Base-by-base conservation (phyloP, 2,888 invertebrate genomes). In the Macropis europaea region DNA sequence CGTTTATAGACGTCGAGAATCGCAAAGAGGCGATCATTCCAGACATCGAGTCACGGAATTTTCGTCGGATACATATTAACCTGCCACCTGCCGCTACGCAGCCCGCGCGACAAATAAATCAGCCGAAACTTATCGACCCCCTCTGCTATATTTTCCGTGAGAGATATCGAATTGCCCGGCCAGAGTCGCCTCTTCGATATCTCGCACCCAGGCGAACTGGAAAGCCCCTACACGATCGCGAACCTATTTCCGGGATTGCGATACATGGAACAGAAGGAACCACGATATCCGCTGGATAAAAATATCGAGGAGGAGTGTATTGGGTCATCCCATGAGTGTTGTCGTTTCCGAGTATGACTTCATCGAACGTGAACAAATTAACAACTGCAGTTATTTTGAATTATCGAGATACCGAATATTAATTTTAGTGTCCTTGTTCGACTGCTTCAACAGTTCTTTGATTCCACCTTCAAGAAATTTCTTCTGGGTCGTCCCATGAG, bases 21-120 rank as follows among this genome's bases (percentile, higher is more conserved):
- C 1, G 36, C 26, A 11, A 54, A 56, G 32, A 38, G 61, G 61
- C n/a, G 30, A 56, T 38, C 42, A 26, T 30, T 36, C 38, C 54
- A 26, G 26, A 60, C 60, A 34, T 17, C 2, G 34, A 15, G n/a
- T n/a, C n/a, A 38, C 32, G 24, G 22, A 45, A 32, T 61, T 52
- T 50, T 43, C 43, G 38, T 24, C 11, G 19, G 42, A 50, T 3
- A 24, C 48, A 24, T 53, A 52, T 63, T 50, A 62, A 24, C 48
- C 30, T 42, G 40, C 30, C 30, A 43, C 48, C 54, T 67, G 60
- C 32, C 45, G 52, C 9, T 53, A 17, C 24, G 28, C 24, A 13
- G 17, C 19, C 6, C 42, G 38, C 24, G 34, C 45, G 50, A 13
- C 15, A 50, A 66, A 60, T 60, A 66, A 61, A 61, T 71, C 54